A percentile compares a stretch with the other conserved stretches of the same genome.
These are phyloP conservation scores for Platorchestia sp. DNA, from an alignment of 1,140 invertebrate genomes.

Conservation along the genomic window DNA sequence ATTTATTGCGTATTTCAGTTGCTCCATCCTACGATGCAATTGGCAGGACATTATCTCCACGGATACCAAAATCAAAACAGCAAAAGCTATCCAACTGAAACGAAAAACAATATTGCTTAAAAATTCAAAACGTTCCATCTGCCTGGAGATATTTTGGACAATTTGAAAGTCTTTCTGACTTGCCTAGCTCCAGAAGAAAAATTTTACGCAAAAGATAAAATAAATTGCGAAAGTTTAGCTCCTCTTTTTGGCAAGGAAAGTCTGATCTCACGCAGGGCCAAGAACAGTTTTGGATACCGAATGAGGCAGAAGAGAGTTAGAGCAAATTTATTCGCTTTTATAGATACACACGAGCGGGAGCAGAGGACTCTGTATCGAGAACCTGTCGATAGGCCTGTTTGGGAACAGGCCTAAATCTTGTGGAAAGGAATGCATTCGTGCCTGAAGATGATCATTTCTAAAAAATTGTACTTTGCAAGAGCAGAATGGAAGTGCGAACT, in stretches of 20 bases:
- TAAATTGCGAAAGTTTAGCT: not conserved
- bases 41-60: not conserved
- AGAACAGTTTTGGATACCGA: conserved; percentile 46
- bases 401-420: conserved; percentile 35
- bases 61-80: not conserved
- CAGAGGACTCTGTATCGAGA: not conserved
- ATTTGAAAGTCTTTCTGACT: not conserved
- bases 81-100: no score
- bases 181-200: not conserved
- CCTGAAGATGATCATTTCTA: not conserved
- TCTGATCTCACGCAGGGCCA: not conserved
- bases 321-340: conserved; percentile 18
- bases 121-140: not conserved
- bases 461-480: not conserved
- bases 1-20: not conserved
- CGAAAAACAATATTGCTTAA: not conserved
- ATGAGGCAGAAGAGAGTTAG: conserved; percentile 55
- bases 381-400: conserved; percentile 23
- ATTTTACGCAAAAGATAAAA: not conserved
- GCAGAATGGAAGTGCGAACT: not conserved
- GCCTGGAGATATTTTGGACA: not conserved
- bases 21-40: not conserved
- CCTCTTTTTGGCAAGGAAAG: not conserved
- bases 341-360: conserved; percentile 36
- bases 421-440: not conserved